Percentiles rank a stretch among this genome's conserved stretches.
Evolutionary conservation across 2,888 invertebrate species (phyloP).

Genomic region (Acrocyrtus sp.): DNA sequence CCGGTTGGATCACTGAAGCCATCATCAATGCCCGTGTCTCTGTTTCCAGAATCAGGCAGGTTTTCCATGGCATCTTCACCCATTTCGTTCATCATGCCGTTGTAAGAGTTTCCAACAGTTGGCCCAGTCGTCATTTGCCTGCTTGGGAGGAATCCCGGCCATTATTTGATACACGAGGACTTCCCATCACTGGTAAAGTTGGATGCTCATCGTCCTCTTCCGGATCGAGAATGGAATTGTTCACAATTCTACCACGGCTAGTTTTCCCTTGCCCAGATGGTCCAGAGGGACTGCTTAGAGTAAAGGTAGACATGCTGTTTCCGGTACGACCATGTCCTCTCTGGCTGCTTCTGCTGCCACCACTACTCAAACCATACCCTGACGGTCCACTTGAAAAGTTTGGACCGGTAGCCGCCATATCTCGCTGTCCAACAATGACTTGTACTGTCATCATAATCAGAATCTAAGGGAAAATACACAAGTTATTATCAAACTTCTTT

Average conservation of each 20-base stretch:
- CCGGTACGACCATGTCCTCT: neutral
- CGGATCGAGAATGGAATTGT: slow-evolving; percentile 33
- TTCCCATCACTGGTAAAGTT: neutral
- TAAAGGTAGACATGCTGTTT: too few species aligned
- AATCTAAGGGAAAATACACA: slow-evolving; percentile 1
- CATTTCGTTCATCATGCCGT: neutral
- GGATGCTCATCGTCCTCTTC: neutral
- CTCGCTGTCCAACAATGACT: slow-evolving; percentile 5
- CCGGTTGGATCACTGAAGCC: neutral
- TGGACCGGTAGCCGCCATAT: neutral
- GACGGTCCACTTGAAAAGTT: slow-evolving; percentile 2
- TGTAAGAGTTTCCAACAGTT: neutral
- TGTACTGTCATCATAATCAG: neutral
- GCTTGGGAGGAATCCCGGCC: neutral
- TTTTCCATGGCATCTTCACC: neutral
- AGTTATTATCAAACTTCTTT: neutral
- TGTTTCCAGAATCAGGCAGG: neutral
- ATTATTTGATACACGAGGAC: neutral
- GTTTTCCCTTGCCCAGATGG: too few species aligned
- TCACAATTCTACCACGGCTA: slow-evolving; percentile 27
- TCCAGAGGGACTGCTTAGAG: slow-evolving; percentile 4
- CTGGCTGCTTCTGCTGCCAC: neutral
- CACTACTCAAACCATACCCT: neutral
- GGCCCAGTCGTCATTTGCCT: slow-evolving; percentile 21
- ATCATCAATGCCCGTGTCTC: neutral